Conservation (phyloP, 2,113 vertebrate genomes). For the Oenanthe oenanthe region DNA sequence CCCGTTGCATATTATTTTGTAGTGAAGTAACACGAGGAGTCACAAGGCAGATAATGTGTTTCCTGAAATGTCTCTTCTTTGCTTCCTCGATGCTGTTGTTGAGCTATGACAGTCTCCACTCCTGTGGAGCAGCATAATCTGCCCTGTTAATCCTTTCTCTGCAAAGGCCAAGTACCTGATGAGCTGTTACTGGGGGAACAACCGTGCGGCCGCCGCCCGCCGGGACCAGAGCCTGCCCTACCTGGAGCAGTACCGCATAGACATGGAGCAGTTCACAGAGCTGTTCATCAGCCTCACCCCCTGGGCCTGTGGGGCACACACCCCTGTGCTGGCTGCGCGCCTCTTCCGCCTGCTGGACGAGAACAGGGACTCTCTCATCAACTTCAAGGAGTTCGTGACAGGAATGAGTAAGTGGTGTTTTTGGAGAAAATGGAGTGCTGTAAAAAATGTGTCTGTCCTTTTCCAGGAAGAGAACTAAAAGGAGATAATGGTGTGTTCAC, state of each 20-base stretch:
- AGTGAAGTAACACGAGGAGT: background rate
- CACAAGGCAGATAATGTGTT: background rate
- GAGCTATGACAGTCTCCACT: background rate
- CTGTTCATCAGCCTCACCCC: conserved; percentile 85
- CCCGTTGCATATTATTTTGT: background rate
- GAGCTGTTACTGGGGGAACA: conserved; percentile 93
- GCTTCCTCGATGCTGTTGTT: background rate
- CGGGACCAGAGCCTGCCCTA: conserved; percentile 94
- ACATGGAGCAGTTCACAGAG: conserved; percentile 85
- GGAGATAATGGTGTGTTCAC: background rate
- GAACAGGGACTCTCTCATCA: conserved; percentile 93
- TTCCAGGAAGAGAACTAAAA: background rate
- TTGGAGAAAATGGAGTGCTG: background rate
- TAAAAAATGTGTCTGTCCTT: background rate
- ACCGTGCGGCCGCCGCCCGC: conserved; percentile 74
- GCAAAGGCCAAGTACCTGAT: conserved; percentile 90
- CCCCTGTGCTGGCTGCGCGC: conserved; percentile 80
- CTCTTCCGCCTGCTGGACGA: conserved; percentile 92
- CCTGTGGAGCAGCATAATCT: background rate
- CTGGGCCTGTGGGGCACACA: conserved; percentile 89
- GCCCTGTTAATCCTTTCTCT: background rate
- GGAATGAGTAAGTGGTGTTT: conserved; percentile 86
- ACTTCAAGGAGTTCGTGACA: conserved; percentile 97
- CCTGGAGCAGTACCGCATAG: conserved; percentile 96
- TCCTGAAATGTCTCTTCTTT: background rate